phyloP scores from a whole-genome alignment of 2,888 invertebrate genomes.

The Aphodius sticticus region DNA sequence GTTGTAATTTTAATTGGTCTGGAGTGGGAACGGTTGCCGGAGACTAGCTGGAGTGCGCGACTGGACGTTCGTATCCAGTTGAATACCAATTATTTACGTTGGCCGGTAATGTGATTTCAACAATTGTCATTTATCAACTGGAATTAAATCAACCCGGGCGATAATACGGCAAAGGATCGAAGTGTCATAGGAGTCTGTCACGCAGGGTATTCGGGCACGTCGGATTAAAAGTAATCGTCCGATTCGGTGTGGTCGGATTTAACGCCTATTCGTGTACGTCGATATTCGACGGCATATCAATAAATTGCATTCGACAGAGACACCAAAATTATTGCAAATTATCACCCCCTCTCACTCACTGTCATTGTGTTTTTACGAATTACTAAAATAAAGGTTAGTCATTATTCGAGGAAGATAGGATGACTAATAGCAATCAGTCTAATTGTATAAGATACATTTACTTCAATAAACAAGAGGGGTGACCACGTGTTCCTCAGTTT shows the following conservation, averaged over 20 bases:
- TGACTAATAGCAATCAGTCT: too few species aligned
- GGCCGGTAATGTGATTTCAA: neutral
- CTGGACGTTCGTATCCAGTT: neutral
- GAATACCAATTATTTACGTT: neutral
- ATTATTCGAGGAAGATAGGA: too few species aligned
- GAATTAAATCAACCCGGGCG: neutral
- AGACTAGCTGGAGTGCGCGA: neutral
- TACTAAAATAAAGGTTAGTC: too few species aligned
- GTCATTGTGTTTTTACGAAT: too few species aligned
- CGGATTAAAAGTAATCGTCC: constrained; percentile 4
- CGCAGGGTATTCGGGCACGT: neutral
- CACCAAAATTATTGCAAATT: neutral
- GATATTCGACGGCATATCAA: neutral
- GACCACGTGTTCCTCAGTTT: too few species aligned
- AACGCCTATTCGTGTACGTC: neutral
- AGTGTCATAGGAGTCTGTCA: neutral
- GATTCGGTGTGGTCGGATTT: neutral
- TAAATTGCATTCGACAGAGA: neutral
- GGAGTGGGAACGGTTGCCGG: neutral
- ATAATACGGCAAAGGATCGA: constrained; percentile 4
- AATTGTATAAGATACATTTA: too few species aligned
- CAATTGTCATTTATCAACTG: constrained; percentile 4
- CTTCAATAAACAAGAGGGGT: too few species aligned
- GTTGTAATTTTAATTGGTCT: constrained; percentile 4
- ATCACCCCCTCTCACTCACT: too few species aligned